Conservation (phyloP, 2,113 vertebrate species). For the Thunnus maccoyii region DNA sequence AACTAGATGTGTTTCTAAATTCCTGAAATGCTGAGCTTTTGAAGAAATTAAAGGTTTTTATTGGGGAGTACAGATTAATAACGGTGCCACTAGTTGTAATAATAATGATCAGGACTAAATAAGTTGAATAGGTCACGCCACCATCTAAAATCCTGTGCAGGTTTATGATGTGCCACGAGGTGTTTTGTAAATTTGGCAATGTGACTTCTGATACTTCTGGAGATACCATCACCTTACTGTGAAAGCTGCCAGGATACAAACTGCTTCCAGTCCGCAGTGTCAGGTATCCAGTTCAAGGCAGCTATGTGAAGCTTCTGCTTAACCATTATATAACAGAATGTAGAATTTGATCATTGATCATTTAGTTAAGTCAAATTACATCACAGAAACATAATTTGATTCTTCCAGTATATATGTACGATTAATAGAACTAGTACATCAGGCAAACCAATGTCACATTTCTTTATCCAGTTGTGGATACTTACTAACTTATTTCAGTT, state of each 20-base stretch:
- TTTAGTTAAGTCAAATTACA: too few relatives aligned
- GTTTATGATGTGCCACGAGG: not conserved
- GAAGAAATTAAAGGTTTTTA: constrained; percentile 29
- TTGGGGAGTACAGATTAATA: constrained; percentile 21
- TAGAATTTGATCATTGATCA: too few relatives aligned
- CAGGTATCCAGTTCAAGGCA: not conserved
- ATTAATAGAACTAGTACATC: too few relatives aligned
- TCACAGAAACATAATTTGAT: too few relatives aligned
- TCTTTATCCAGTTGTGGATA: too few relatives aligned
- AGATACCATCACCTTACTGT: not conserved
- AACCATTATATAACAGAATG: too few relatives aligned
- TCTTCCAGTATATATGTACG: too few relatives aligned
- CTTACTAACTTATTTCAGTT: too few relatives aligned
- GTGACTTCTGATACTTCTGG: not conserved
- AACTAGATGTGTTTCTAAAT: not conserved
- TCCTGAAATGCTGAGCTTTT: constrained; percentile 24
- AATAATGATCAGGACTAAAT: constrained; percentile 22
- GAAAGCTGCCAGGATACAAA: not conserved
- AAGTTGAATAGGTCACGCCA: not conserved
- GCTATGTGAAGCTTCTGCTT: too few relatives aligned
- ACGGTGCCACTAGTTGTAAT: constrained; percentile 22
- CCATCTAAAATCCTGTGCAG: not conserved
- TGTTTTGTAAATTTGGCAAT: not conserved
- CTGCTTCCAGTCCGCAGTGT: not conserved
- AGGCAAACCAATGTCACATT: too few relatives aligned